phyloP scores from a whole-genome alignment of 2,113 vertebrate genomes.

The Carollia perspicillata region DNA sequence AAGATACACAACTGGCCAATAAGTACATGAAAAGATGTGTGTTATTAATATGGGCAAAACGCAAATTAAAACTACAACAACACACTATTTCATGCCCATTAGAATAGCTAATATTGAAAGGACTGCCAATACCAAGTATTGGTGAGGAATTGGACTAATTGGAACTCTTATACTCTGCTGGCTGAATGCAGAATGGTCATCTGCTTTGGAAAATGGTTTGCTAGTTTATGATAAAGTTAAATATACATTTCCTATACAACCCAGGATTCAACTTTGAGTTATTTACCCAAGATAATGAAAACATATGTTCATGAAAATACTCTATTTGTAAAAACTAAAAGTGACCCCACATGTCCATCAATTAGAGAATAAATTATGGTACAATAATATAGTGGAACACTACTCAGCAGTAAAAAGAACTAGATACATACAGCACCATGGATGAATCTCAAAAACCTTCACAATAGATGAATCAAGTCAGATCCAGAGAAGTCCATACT shows the following conservation, averaged over 20 bases:
- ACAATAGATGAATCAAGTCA: not conserved
- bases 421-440: not conserved
- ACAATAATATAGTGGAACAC: not conserved
- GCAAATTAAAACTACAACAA: not conserved
- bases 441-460: not conserved
- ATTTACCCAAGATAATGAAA: not conserved
- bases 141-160: not conserved
- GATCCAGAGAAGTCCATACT: not conserved
- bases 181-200: not conserved
- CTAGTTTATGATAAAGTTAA: not conserved
- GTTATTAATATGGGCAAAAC: not conserved
- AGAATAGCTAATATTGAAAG: not conserved
- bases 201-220: not conserved
- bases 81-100: not conserved
- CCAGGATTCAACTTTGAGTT: not conserved
- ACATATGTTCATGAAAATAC: not conserved
- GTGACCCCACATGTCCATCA: not conserved
- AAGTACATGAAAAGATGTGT: not conserved
- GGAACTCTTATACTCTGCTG: not conserved
- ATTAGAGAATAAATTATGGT: not conserved
- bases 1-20: not conserved
- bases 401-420: not conserved
- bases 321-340: not conserved
- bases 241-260: not conserved
- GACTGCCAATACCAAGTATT: not conserved